These are phyloP conservation scores for Melanotaenia duboulayi DNA, from an alignment of 2,113 vertebrate species.

Conservation along the genomic window DNA sequence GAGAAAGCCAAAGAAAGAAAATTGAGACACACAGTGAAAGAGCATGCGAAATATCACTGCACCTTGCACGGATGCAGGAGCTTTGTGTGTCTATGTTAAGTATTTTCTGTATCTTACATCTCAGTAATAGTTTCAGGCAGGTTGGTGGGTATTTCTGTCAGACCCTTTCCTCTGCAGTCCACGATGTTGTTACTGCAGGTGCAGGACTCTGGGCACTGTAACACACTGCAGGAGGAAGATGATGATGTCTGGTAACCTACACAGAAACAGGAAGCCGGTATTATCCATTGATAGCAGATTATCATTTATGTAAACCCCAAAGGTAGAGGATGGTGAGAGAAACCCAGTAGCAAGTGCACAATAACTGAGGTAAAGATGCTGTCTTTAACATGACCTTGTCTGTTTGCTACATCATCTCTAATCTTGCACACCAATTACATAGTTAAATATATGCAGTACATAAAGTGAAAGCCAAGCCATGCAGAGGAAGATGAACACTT, in stretches of 20 bases:
- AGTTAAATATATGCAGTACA: not conserved
- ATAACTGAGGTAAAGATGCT: slow-evolving; percentile 9
- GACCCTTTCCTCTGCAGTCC: slow-evolving; percentile 96
- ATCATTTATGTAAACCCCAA: slow-evolving; percentile 20
- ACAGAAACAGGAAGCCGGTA: slow-evolving; percentile 48
- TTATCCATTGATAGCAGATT: slow-evolving; percentile 28
- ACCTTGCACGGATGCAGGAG: slow-evolving; percentile 3
- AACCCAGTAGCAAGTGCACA: not conserved
- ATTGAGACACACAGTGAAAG: slow-evolving; percentile 19
- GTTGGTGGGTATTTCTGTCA: slow-evolving; percentile 95
- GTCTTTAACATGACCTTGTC: slow-evolving; percentile 23
- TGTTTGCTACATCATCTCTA: not conserved
- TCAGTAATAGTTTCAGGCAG: slow-evolving; percentile 98
- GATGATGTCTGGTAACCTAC: slow-evolving; percentile 90
- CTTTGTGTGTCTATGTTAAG: slow-evolving; percentile 19
- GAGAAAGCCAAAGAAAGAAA: slow-evolving; percentile 48
- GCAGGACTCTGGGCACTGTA: slow-evolving; percentile 94
- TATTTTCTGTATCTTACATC: slow-evolving; percentile 85
- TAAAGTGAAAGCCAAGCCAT: slow-evolving; percentile 18
- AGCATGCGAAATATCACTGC: slow-evolving; percentile 48
- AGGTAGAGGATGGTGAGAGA: not conserved
- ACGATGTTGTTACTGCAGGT: slow-evolving; percentile 99
- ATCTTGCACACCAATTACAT: slow-evolving; percentile 2
- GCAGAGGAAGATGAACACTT: slow-evolving; percentile 81
- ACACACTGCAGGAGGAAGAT: slow-evolving; percentile 93